Evolutionary conservation across 2,113 vertebrate genomes (phyloP).

Genomic region (Myrmophylax atrothorax): DNA sequence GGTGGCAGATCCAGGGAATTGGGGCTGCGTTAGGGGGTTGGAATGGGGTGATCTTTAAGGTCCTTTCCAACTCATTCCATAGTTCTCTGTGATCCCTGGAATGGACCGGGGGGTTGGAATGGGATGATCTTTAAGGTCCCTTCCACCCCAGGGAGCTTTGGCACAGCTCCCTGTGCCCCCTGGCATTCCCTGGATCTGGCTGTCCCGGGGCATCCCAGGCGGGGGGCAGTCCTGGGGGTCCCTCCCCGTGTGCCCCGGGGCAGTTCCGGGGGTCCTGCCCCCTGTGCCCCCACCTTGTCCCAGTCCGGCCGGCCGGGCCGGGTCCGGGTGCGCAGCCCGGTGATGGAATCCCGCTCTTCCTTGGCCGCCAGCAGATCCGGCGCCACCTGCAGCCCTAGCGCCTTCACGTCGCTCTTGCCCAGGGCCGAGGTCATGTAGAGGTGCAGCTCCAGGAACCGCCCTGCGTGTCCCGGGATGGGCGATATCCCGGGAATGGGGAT

Average conservation of each 20-base stretch:
- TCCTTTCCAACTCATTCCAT: not conserved
- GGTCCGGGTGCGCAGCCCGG: slow-evolving; percentile 84
- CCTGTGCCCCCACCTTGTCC: slow-evolving; percentile 72
- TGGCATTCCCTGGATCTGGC: rapidly evolving
- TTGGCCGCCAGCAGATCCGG: slow-evolving; percentile 86
- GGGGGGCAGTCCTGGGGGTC: too few species aligned
- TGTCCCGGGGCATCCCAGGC: not conserved
- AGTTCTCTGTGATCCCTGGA: too few species aligned
- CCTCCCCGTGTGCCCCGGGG: not conserved
- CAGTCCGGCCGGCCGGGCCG: slow-evolving; percentile 86
- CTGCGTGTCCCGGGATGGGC: not conserved
- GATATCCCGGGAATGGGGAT: too few species aligned
- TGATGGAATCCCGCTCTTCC: slow-evolving; percentile 87
- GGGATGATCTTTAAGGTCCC: not conserved
- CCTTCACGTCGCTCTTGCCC: slow-evolving; percentile 88
- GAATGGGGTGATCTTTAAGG: not conserved
- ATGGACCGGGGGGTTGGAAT: not conserved
- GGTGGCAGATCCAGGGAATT: not conserved
- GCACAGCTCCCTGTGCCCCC: rapidly evolving
- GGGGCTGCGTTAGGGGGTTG: not conserved
- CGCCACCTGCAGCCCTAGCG: slow-evolving; percentile 90
- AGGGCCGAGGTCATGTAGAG: slow-evolving; percentile 89
- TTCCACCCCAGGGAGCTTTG: not conserved
- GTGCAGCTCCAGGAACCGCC: slow-evolving; percentile 88
- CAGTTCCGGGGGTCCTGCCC: not conserved